A percentile compares a stretch with the other conserved stretches of the same genome.
phyloP scores from a whole-genome alignment of 1,140 invertebrate species.

The Trichonephila clavipes region DNA sequence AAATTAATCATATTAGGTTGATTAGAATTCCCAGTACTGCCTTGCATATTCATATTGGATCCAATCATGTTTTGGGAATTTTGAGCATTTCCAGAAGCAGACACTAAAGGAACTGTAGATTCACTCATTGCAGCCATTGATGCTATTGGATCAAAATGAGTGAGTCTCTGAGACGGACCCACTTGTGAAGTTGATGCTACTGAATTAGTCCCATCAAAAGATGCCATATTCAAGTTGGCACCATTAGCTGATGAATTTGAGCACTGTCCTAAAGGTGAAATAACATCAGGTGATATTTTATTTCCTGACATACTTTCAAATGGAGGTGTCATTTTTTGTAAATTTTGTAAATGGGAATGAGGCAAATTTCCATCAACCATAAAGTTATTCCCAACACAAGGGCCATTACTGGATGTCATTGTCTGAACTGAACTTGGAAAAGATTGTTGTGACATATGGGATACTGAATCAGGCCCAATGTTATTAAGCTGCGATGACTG shows the following conservation, averaged over 20 bases:
- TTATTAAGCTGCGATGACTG: slow-evolving; percentile 59
- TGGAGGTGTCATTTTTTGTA: slow-evolving; percentile 79
- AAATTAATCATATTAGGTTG: slow-evolving; percentile 80
- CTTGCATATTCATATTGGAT: slow-evolving; percentile 82
- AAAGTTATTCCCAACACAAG: slow-evolving; percentile 67
- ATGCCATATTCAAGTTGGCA: slow-evolving; percentile 68
- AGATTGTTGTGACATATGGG: slow-evolving; percentile 62
- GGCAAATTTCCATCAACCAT: slow-evolving; percentile 38
- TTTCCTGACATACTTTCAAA: slow-evolving; percentile 77
- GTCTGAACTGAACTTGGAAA: slow-evolving; percentile 65
- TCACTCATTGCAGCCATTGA: slow-evolving; percentile 97
- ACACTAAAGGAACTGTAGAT: slow-evolving; percentile 82
- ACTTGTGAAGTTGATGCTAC: slow-evolving; percentile 50
- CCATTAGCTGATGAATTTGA: slow-evolving; percentile 75
- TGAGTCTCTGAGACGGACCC: slow-evolving; percentile 72
- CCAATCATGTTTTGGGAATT: slow-evolving; percentile 80
- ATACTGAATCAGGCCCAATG: slow-evolving; percentile 58
- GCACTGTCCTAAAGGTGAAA: slow-evolving; percentile 66
- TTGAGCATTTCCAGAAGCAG: slow-evolving; percentile 81
- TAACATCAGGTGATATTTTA: slow-evolving; percentile 71
- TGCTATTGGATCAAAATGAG: slow-evolving; percentile 94
- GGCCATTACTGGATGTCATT: slow-evolving; percentile 51
- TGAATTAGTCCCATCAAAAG: slow-evolving; percentile 64
- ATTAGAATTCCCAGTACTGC: slow-evolving; percentile 79
- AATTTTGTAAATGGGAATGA: slow-evolving; percentile 77